Evolutionary conservation across 2,797 vertebrate species (phyloP).

Genomic region (Danio albolineatus): DNA sequence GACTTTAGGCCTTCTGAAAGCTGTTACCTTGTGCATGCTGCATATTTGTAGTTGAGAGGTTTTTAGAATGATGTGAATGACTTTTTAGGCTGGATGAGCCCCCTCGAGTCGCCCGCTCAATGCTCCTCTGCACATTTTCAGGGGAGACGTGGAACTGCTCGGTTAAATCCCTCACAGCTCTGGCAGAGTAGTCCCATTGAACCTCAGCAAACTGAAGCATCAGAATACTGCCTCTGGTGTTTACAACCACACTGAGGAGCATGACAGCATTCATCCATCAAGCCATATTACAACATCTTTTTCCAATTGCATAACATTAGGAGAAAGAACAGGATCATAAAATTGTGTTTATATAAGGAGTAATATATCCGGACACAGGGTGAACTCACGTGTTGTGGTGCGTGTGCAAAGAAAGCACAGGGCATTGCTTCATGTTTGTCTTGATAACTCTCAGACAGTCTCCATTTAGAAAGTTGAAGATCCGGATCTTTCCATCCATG

Average conservation of each 20-base stretch:
- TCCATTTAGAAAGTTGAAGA: slow-evolving; percentile 87
- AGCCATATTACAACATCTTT: background rate
- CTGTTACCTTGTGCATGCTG: slow-evolving; percentile 60
- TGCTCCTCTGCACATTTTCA: slow-evolving; percentile 29
- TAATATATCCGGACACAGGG: background rate
- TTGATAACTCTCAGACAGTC: slow-evolving; percentile 83
- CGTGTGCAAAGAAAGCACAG: slow-evolving; percentile 78
- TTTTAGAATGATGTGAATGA: slow-evolving; percentile 47
- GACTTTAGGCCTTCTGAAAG: background rate
- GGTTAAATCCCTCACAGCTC: background rate
- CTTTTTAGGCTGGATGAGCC: slow-evolving; percentile 54
- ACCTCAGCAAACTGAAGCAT: slow-evolving; percentile 83
- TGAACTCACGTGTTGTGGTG: slow-evolving; percentile 79
- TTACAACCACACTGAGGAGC: slow-evolving; percentile 82
- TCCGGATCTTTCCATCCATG: slow-evolving; percentile 86
- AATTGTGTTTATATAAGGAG: background rate
- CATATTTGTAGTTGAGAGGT: slow-evolving; percentile 39
- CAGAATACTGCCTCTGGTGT: slow-evolving; percentile 74
- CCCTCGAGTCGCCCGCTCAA: background rate
- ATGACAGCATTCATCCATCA: background rate
- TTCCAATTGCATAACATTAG: background rate
- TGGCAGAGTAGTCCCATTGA: slow-evolving; percentile 79
- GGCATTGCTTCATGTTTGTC: slow-evolving; percentile 71
- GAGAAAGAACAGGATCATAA: background rate
- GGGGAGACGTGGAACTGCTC: slow-evolving; percentile 3